Percentiles rank a stretch among this genome's conserved stretches.
These are phyloP conservation scores for Eupithecia abbreviata DNA, from an alignment of 2,888 invertebrate species.

Conservation along the genomic window DNA sequence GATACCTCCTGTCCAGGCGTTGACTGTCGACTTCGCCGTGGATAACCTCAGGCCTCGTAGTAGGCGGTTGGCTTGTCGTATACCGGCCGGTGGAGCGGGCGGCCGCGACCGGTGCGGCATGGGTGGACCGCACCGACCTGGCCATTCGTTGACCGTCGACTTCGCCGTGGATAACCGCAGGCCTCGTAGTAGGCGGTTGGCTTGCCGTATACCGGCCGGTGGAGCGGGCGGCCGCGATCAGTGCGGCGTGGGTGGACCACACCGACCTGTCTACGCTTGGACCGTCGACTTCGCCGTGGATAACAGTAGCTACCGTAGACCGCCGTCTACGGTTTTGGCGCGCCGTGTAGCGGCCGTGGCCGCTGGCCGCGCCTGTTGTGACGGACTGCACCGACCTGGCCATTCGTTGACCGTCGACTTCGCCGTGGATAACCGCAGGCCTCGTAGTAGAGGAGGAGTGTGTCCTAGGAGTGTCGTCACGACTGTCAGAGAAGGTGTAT, in stretches of 20 bases:
- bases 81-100: too few relatives aligned
- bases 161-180: constrained; percentile 62
- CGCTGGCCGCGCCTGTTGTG: constrained; percentile 45
- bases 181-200: too few relatives aligned
- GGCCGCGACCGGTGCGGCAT: too few relatives aligned
- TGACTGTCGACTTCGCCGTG: too few relatives aligned
- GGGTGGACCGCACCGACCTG: too few relatives aligned
- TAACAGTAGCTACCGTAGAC: constrained; percentile 58
- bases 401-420: constrained; percentile 5
- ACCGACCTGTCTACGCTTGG: constrained; percentile 11
- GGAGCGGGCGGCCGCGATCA: too few relatives aligned
- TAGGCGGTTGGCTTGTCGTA: too few relatives aligned
- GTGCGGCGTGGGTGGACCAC: too few relatives aligned
- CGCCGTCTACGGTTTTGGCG: constrained; percentile 58
- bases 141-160: constrained; percentile 10
- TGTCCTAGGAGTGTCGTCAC: too few relatives aligned
- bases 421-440: constrained; percentile 66
- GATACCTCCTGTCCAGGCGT: background rate
- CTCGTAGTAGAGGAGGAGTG: constrained; percentile 60
- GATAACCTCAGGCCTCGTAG: too few relatives aligned
- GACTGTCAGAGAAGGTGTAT: too few relatives aligned
- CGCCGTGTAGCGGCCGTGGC: constrained; percentile 63
- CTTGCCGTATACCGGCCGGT: constrained; percentile 65
- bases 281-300: constrained; percentile 53
- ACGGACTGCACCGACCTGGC: constrained; percentile 47